Evolutionary conservation across 2,113 vertebrate species (phyloP).

Genomic region (Hypocryptadius cinnamomeus): DNA sequence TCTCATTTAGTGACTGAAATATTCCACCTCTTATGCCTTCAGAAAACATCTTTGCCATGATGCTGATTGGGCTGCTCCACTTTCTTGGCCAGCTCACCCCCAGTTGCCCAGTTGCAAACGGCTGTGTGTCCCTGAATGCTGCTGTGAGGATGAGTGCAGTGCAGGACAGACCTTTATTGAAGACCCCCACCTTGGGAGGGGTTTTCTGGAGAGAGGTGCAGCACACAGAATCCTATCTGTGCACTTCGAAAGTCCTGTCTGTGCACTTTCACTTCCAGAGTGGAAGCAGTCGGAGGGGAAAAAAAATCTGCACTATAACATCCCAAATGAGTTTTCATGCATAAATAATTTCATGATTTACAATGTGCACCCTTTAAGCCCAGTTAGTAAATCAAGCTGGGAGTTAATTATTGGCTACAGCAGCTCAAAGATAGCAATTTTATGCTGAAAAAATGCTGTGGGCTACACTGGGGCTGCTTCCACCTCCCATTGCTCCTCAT

Average conservation of each 20-base stretch:
- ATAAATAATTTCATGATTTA: neutral
- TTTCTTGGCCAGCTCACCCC: neutral
- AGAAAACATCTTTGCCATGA: neutral
- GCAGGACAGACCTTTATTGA: neutral
- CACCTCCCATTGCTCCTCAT: neutral
- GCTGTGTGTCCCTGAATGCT: neutral
- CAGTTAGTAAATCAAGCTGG: neutral
- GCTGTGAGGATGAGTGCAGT: neutral
- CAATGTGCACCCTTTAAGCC: neutral
- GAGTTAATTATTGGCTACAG: neutral
- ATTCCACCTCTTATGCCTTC: neutral
- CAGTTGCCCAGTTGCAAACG: accelerated
- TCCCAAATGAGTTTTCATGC: neutral
- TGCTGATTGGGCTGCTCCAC: neutral
- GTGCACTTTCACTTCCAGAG: neutral
- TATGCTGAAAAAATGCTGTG: neutral
- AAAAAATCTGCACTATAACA: neutral
- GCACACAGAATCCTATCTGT: neutral
- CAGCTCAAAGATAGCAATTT: neutral
- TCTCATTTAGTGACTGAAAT: neutral
- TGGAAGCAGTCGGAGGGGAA: accelerated
- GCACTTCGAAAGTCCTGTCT: neutral
- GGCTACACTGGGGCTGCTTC: neutral
- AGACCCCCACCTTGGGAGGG: accelerated
- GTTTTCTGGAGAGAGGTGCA: neutral